phyloP scores from a whole-genome alignment of 1,140 invertebrate genomes.

The Lycorma delicatula region DNA sequence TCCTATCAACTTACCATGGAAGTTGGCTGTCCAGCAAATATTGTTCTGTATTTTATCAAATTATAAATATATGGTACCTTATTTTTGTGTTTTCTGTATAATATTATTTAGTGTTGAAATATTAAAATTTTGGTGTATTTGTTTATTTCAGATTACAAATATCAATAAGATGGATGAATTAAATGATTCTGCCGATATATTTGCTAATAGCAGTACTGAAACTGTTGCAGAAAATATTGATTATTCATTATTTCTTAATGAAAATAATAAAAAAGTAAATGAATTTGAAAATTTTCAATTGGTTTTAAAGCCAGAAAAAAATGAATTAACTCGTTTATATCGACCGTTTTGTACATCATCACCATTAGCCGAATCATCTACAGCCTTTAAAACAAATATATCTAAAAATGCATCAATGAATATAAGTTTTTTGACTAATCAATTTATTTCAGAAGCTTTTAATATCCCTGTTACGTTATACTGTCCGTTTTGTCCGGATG shows the following conservation, averaged over 20 bases:
- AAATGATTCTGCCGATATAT: slow-evolving; percentile 25
- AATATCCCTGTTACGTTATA: slow-evolving; percentile 20
- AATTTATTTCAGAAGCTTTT: slow-evolving; percentile 24
- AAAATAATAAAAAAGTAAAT: not conserved
- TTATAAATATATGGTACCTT: no score
- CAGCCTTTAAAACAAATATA: not conserved
- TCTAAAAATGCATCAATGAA: no score
- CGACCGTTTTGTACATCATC: not conserved
- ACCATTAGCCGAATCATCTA: not conserved
- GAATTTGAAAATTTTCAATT: not conserved
- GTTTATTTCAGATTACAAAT: no score
- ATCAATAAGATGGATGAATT: slow-evolving; percentile 13
- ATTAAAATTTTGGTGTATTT: no score
- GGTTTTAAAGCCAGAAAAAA: not conserved
- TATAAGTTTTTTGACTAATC: slow-evolving; percentile 20
- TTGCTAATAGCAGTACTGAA: slow-evolving; percentile 28
- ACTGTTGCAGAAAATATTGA: slow-evolving; percentile 24
- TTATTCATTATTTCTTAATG: slow-evolving; percentile 4
- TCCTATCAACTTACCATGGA: no score
- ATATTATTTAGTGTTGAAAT: no score
- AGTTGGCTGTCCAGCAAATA: no score
- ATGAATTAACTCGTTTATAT: not conserved
- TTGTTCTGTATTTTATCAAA: no score
- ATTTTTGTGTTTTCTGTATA: no score
- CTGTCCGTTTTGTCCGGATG: slow-evolving; percentile 30